Base-by-base conservation (phyloP, 2,888 invertebrate genomes). In the Drosophila trichaetosa region DNA sequence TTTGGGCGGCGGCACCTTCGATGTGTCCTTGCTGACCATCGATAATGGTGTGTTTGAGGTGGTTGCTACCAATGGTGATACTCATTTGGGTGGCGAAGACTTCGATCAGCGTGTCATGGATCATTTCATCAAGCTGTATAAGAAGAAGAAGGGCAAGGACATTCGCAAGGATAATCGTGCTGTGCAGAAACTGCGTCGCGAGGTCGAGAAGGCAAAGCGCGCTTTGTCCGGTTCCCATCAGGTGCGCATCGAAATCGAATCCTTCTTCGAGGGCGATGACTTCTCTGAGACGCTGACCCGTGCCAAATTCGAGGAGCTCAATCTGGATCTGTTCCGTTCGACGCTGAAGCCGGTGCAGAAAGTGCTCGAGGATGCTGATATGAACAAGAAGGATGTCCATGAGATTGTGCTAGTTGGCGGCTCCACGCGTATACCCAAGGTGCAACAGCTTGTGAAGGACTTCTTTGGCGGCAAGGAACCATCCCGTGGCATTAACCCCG, bases 371-470 rank as follows among this genome's bases (percentile, higher is more conserved):
- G 99, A 99, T 94, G 98, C 99, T n/a, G 99, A 99, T 93, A 97
- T 99, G 96, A 98, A 98, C 94, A 99, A 99, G 93, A 97, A 98
- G 90, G 99, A 99, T 90, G 97, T 99, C 46, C 97, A 99, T 93
- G 99, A 99, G 94, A 99, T 99, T 90, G 99, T 99, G 4, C 94
- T 99, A 60, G 99, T 99, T 60, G 99, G 99, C 91, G 99, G 99
- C 79, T 99, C 99, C 11, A 99, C 99, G 18, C 97, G 99, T 94
- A 99, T 99, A 90, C 99, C 99, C 65, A 99, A 99, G 93, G 97
- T 99, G 34, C 99, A 98, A 92, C 97, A 97, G 92, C 93, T 98
- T 84, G 97, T 98, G 18, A 97, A 98, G 91, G 98, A 98, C 93
- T 98, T 97, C 95, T 99, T 99, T 94, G 96, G 97, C 83, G 99